These are phyloP conservation scores for Rhyzopertha dominica DNA, from an alignment of 1,140 invertebrate genomes.

Conservation along the genomic window DNA sequence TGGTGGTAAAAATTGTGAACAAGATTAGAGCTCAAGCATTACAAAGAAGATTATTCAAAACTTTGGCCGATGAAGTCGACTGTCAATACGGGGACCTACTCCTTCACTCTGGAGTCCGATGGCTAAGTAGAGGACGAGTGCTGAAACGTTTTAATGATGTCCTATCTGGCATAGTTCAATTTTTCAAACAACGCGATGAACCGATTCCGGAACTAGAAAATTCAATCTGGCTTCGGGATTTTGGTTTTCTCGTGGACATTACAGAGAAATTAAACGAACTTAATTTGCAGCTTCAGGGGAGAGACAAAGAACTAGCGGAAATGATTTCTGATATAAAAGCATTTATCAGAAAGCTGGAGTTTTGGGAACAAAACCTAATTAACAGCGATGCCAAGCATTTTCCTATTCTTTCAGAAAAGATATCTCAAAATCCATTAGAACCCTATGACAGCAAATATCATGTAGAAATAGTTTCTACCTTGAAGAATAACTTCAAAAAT, in stretches of 20 bases:
- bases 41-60: slow-evolving; percentile 31
- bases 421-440: too few relatives aligned
- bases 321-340: slow-evolving; percentile 26
- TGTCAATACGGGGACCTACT: slow-evolving; percentile 29
- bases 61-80: slow-evolving; percentile 29
- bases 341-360: too few relatives aligned
- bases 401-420: too few relatives aligned
- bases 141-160: slow-evolving; percentile 35
- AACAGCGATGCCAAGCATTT: too few relatives aligned
- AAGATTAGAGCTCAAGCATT: slow-evolving; percentile 38
- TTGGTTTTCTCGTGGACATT: slow-evolving; percentile 31
- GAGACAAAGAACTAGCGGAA: slow-evolving; percentile 28
- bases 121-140: slow-evolving; percentile 33
- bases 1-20: slow-evolving; percentile 40
- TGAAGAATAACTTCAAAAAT: too few relatives aligned
- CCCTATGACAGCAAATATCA: too few relatives aligned
- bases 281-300: slow-evolving; percentile 28
- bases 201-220: slow-evolving; percentile 29
- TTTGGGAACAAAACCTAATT: too few relatives aligned
- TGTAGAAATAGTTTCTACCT: too few relatives aligned
- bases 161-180: slow-evolving; percentile 34
- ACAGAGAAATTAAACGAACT: slow-evolving; percentile 35
- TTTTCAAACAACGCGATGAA: slow-evolving; percentile 28
- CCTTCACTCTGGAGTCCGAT: slow-evolving; percentile 31
- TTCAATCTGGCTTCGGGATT: slow-evolving; percentile 28